Base-by-base conservation (phyloP, 2,113 vertebrate genomes). In the Oreochromis tanganicae region DNA sequence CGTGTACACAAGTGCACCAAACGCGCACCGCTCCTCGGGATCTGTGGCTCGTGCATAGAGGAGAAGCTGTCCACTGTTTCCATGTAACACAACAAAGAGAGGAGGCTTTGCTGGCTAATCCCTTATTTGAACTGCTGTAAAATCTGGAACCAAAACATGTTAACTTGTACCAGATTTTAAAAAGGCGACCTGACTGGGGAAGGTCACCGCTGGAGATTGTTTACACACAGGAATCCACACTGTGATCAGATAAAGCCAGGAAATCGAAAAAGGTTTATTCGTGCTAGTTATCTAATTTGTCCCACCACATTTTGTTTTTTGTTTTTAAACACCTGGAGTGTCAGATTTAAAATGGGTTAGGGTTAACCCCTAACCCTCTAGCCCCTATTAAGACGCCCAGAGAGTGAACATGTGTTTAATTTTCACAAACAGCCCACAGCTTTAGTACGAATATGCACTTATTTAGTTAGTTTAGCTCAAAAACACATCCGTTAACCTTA, bases 41-140 rank as follows among this genome's bases (percentile, higher is more conserved):
- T 89, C 57, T 54, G 9, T 24, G 3, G 66, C 81, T 9, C 12
- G 27, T 78, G 57, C 61, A 3, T 24, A 46, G 34, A 90, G 55
- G 81, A 59, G 81, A 82, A 83, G 81, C 87, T 12, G 87, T 85
- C 71, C 84, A 16, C 19, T 29, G 85, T 81, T 88, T 91, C 61
- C 32, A 66, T 86, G 88, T 71, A 71, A 73, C 63, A 61, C 86
- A 86, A 86, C 81, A 85, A 84, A 85, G 29, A 54, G 29, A n/a
- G 38, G 50, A 61, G 54, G 80, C 7, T 82, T 82, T 59, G 14
- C 24, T 19, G 66, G 66, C 21, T 3, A 14, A 63, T 43, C 78
- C 19, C 16, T 19, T 52, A 52, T 75, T 52, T 81, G 41, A 81
- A 4, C 79, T 3, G 32, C 21, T 9, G 4, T 2, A 27, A 63